Base-by-base conservation (phyloP, 2,113 vertebrate genomes). In the Proteles cristata region DNA sequence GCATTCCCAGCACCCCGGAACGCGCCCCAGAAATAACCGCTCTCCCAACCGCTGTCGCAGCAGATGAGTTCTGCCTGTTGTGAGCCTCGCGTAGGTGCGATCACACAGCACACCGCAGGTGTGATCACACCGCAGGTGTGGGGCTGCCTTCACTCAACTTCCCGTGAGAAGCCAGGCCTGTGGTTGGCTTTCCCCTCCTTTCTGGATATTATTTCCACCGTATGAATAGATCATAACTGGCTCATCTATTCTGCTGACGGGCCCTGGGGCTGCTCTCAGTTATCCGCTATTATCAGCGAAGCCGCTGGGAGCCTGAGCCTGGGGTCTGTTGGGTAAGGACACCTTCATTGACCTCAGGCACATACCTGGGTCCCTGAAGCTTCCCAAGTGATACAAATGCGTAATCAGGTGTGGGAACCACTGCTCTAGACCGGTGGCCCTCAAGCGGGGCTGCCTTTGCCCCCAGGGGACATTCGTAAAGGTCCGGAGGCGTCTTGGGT, bases 251-350 rank as follows among this genome's bases (percentile, higher is more conserved):
- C 25, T 2, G 17, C 1, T 1, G 63, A 28, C 2, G 73, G 63
- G 33, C 83, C n/a, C 5, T 7, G 9, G 15, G 11, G 74, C 45
- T 69, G 21, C 43, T 63, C 65, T 16, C 17, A 15, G 65, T 14
- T 7, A 8, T 11, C 66, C 1, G 65, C 23, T 63, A 1, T 48
- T 28, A 8, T 0, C 26, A 73, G 58, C 25, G 8, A 43, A 25
- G 9, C 76, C 0, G 17, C 17, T 1, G 11, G 43, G 66, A 81
- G 25, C 39, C 11, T 0, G 1, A 76, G 21, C 50, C 25, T 66
- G 4, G 1, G 21, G 83, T n/a, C 48, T 14, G 17, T 5, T n/a
- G 28, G 4, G 21, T 14, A 5, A 1, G 2, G 8, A 28, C 0
- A 11, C 0, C 10, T 16, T 58, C 48, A 1, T 26, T 11, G 35